Base-by-base conservation (phyloP, 92 coral and sea anemone genomes). In the Epizoanthus stellaris region DNA sequence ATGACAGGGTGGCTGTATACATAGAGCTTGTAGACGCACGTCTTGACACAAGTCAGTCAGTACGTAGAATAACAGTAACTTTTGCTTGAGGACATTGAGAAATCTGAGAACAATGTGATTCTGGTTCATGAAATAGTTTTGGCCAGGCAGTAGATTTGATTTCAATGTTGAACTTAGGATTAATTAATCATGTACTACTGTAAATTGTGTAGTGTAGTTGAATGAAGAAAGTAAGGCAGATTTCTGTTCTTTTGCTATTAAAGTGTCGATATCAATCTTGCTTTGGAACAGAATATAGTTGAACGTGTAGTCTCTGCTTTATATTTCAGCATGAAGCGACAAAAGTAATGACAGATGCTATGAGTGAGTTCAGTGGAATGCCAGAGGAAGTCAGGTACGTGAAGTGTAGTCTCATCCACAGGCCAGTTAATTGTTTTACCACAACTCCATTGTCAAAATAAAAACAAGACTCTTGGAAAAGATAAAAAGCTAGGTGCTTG, bases 261-360 rank as follows among this genome's bases (percentile, higher is more conserved):
- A 15, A 52, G 5, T 52, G 13, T 52, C 14, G 56, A 11, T 52
- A 52, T 52, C 12, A 52, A 13, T 52, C 56, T 13, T 13, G 56
- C 56, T 52, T 52, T 52, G 52, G 52, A 45, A 45, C 9, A 45
- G 10, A 45, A 45, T 45, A 11, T 10, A 45, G 52, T 10, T 45
- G 56, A 52, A 52, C 56, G 5, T 52, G 13, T 52, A 13, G 10
- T 52, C 54, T 49, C 11, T 75, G 9, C 16, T 58, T 82, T 23
- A 38, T 62, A 21, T 85, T 90, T 23, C 81, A 97, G 99, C 99
- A 97, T 68, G 99, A 97, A 75, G 95, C 99, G 3, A 90, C 99
- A 3, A 97, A 97, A 85, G 91, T 86, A 36, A 97, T 97, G 99
- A 98, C 95, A 89, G 99, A 97, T 85, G 99, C 99, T 16, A 77